phyloP scores from a whole-genome alignment of 1,140 invertebrate species.

The Drosophila subobscura region DNA sequence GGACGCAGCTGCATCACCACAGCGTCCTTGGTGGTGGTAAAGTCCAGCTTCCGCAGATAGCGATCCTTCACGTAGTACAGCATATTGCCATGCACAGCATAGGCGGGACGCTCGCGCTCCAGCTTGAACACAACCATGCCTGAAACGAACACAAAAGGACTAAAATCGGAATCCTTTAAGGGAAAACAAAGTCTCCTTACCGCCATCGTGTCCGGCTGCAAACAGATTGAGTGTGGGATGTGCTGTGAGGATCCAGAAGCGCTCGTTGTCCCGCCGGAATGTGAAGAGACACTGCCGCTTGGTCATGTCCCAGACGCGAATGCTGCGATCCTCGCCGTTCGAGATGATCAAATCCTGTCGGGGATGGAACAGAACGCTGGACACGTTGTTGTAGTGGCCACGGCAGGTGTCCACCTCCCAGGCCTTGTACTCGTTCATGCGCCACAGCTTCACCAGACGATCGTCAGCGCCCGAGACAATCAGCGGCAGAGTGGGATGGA shows the following conservation, averaged over 20 bases:
- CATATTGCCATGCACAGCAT: slow-evolving; percentile 95
- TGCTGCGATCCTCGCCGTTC: slow-evolving; percentile 99
- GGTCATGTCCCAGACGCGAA: slow-evolving; percentile 99
- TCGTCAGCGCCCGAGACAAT: slow-evolving; percentile 99
- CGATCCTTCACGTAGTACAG: slow-evolving; percentile 98
- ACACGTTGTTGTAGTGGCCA: slow-evolving; percentile 99
- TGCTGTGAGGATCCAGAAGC: slow-evolving; percentile 97
- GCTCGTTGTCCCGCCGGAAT: slow-evolving; percentile 96
- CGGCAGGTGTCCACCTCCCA: slow-evolving; percentile 99
- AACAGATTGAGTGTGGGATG: slow-evolving; percentile 95
- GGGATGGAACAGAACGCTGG: slow-evolving; percentile 98
- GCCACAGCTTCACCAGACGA: slow-evolving; percentile 98
- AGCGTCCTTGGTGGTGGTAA: slow-evolving; percentile 95
- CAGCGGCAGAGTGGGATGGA: slow-evolving; percentile 97
- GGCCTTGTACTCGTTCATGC: slow-evolving; percentile 99
- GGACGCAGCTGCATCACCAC: slow-evolving; percentile 97
- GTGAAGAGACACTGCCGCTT: slow-evolving; percentile 98
- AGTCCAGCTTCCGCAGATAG: slow-evolving; percentile 95
- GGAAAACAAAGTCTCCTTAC: slow-evolving; percentile 86
- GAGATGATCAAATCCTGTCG: slow-evolving; percentile 98
- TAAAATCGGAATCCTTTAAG: neutral
- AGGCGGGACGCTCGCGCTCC: slow-evolving; percentile 98
- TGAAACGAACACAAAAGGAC: slow-evolving; percentile 8
- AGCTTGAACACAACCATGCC: slow-evolving; percentile 90
- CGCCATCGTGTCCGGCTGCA: slow-evolving; percentile 98